A percentile compares a stretch with the other conserved stretches of the same genome.
Evolutionary conservation across 2,888 invertebrate genomes (phyloP).

Genomic region (Scotopteryx bipunctaria): DNA sequence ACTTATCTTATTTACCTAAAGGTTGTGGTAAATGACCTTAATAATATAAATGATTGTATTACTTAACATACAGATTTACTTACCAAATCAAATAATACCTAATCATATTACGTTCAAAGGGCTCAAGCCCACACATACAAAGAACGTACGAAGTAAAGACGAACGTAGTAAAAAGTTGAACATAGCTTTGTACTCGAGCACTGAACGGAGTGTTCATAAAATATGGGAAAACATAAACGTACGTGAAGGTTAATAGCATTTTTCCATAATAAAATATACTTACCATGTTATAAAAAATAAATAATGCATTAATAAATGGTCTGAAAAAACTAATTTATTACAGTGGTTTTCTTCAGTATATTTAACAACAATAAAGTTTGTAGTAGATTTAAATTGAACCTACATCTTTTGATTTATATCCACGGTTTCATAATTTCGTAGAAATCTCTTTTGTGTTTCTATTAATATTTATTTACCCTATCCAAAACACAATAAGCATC

Average conservation of each 20-base stretch:
- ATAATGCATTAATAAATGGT: no score
- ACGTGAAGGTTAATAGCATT: background rate
- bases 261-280: no score
- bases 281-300: no score
- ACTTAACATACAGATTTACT: no score
- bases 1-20: no score
- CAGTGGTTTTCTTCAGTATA: no score
- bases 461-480: conserved; percentile 1
- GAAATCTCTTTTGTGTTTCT: background rate
- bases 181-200: conserved; percentile 9
- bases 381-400: background rate
- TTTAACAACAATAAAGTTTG: no score
- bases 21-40: no score
- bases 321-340: no score
- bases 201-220: conserved; percentile 4
- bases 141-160: background rate
- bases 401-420: background rate
- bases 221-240: background rate
- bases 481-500: conserved; percentile 18
- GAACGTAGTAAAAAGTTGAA: conserved; percentile 7
- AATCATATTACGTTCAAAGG: background rate
- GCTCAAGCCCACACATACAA: background rate
- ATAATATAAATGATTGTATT: no score
- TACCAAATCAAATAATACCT: background rate
- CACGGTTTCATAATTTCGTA: background rate